phyloP scores from a whole-genome alignment of 2,888 invertebrate species.

The Ornithoptera priamus region DNA sequence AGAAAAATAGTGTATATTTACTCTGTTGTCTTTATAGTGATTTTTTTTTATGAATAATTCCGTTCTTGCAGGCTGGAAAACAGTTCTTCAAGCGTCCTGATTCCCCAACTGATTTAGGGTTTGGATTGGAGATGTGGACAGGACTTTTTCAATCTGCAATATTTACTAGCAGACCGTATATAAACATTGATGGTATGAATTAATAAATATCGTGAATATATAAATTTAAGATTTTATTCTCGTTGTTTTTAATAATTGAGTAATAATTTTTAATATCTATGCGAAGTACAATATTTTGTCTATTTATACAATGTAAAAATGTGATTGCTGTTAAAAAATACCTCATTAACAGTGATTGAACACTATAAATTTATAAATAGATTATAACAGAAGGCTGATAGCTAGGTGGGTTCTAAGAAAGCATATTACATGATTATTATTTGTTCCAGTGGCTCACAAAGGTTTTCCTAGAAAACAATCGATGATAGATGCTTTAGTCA shows the following conservation, averaged over 20 bases:
- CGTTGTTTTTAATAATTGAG: no score
- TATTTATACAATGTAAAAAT: no score
- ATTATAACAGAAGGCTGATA: background rate
- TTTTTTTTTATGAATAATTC: background rate
- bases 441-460: conserved; percentile 85
- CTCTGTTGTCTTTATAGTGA: no score
- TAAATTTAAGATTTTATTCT: no score
- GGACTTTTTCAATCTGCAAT: conserved; percentile 96
- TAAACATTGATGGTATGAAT: conserved; percentile 93
- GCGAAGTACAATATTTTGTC: no score
- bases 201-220: background rate
- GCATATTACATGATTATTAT: background rate
- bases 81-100: conserved; percentile 86
- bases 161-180: conserved; percentile 91
- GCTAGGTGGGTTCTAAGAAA: no score
- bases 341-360: no score
- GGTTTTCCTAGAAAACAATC: conserved; percentile 83
- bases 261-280: no score
- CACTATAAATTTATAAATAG: no score
- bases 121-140: conserved; percentile 94
- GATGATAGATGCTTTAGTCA: conserved; percentile 67
- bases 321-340: no score
- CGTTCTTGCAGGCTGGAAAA: conserved; percentile 81
- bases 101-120: conserved; percentile 81
- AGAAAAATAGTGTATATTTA: no score